Percentiles rank a stretch among this genome's conserved stretches.
Evolutionary conservation across 2,888 invertebrate genomes (phyloP).

Genomic region (Himalopsyche anomala): DNA sequence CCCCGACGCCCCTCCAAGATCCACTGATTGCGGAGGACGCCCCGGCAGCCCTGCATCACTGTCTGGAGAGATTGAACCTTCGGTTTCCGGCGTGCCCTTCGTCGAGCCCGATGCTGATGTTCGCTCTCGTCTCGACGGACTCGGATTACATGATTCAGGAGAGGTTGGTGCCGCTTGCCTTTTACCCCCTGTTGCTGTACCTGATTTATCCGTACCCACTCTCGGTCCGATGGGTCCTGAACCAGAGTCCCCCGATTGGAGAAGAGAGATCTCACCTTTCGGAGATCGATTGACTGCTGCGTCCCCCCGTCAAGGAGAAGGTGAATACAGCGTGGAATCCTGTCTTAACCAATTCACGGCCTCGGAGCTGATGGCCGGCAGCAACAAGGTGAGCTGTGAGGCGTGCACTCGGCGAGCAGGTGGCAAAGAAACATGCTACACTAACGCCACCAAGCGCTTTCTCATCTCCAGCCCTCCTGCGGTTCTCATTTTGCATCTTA

Average conservation of each 20-base stretch:
- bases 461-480: slow-evolving; percentile 94
- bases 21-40: neutral
- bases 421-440: slow-evolving; percentile 85
- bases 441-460: slow-evolving; percentile 89
- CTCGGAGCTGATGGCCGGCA: slow-evolving; percentile 91
- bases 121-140: neutral
- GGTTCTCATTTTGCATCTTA: slow-evolving; percentile 95
- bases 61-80: slow-evolving; percentile 74
- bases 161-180: slow-evolving; percentile 36
- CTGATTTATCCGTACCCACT: neutral
- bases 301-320: slow-evolving; percentile 84
- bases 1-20: slow-evolving; percentile 70
- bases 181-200: slow-evolving; percentile 20
- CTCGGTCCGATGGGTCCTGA: slow-evolving; percentile 49
- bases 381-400: slow-evolving; percentile 95
- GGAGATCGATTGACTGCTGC: slow-evolving; percentile 74
- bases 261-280: slow-evolving; percentile 70
- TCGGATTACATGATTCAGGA: neutral
- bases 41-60: slow-evolving; percentile 74
- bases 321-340: slow-evolving; percentile 90
- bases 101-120: neutral
- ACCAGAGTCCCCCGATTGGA: slow-evolving; percentile 62
- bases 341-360: slow-evolving; percentile 96
- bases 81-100: neutral
- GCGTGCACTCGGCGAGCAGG: slow-evolving; percentile 88